Evolutionary conservation across 2,797 vertebrate species (phyloP).

Genomic region (Sebastes wilsoni): DNA sequence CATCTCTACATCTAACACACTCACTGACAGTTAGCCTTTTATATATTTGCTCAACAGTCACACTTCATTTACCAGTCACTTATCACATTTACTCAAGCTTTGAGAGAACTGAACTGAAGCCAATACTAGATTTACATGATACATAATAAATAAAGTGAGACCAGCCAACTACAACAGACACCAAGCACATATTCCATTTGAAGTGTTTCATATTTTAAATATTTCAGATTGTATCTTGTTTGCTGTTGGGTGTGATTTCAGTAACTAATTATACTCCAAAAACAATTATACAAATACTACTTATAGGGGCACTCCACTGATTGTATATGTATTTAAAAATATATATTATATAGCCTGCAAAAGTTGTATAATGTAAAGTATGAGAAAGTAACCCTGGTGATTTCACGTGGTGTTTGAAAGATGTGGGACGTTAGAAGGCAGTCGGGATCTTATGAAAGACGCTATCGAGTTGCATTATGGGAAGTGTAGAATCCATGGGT

Average conservation of each 20-base stretch:
- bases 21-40: not conserved
- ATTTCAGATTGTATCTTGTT: not conserved
- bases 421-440: not conserved
- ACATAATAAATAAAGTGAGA: not conserved
- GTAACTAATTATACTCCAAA: not conserved
- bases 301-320: not conserved
- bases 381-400: not conserved
- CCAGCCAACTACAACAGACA: not conserved
- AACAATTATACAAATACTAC: not conserved
- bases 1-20: slow-evolving; percentile 3
- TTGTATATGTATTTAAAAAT: not conserved
- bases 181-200: not conserved
- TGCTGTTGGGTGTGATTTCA: not conserved
- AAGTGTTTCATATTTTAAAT: not conserved
- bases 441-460: rapidly evolving
- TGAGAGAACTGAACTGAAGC: not conserved
- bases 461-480: not conserved
- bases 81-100: not conserved
- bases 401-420: not conserved
- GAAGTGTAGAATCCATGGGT: no score
- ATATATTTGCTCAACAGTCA: not conserved
- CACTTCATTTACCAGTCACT: not conserved
- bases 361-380: not conserved
- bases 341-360: not conserved
- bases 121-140: not conserved